phyloP scores from a whole-genome alignment of 1,140 invertebrate genomes.

The Temnothorax longispinosus region DNA sequence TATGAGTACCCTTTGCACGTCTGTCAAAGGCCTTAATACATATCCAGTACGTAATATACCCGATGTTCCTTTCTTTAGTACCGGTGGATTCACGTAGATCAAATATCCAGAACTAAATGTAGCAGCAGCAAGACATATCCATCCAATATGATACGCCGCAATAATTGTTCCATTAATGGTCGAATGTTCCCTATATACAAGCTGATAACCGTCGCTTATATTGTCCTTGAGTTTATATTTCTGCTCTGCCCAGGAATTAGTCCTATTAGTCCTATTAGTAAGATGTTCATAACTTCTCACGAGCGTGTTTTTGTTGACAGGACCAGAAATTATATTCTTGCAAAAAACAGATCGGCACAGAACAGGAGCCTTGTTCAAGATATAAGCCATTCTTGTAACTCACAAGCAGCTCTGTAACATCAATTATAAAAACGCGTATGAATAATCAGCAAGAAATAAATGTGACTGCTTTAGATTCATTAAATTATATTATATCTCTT shows the following conservation, averaged over 20 bases:
- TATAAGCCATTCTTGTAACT: conserved; percentile 16
- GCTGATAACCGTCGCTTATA: conserved; percentile 5
- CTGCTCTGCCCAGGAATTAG: neutral
- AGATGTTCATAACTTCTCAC: neutral
- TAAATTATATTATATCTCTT: neutral
- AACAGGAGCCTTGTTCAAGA: neutral
- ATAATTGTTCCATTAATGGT: neutral
- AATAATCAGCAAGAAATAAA: neutral
- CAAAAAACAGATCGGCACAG: conserved; percentile 15
- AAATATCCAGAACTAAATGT: neutral
- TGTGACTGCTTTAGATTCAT: neutral
- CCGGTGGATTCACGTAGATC: neutral
- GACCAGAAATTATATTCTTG: conserved; percentile 7
- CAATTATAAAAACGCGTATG: neutral
- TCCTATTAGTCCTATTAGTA: neutral
- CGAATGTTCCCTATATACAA: conserved; percentile 20
- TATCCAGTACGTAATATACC: neutral
- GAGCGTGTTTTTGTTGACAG: neutral
- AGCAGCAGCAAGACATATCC: neutral
- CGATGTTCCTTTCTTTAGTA: neutral
- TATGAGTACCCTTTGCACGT: rapidly evolving
- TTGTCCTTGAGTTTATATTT: conserved; percentile 14
- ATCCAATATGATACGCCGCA: neutral
- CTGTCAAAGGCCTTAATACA: neutral
- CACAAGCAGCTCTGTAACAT: neutral